These are phyloP conservation scores for Onychomys torridus DNA, from an alignment of 2,797 vertebrate species.

Conservation along the genomic window DNA sequence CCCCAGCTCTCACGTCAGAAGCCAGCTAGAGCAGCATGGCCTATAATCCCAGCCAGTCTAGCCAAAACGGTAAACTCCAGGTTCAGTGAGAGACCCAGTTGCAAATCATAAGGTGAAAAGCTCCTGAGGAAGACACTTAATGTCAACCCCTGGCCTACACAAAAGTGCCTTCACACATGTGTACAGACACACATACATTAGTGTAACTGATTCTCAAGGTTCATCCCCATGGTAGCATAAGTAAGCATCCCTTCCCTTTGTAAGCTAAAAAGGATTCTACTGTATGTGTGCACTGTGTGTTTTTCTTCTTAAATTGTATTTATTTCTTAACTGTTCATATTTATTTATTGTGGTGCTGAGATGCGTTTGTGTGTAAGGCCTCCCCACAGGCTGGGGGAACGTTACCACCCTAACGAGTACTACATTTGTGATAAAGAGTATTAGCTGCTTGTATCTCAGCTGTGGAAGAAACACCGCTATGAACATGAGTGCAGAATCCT, in stretches of 20 bases:
- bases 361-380: not conserved
- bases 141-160: not conserved
- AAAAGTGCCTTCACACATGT: not conserved
- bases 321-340: not conserved
- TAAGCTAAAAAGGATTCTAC: not conserved
- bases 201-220: not conserved
- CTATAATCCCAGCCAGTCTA: not conserved
- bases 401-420: not conserved
- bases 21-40: not conserved
- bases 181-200: not conserved
- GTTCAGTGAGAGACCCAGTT: not conserved
- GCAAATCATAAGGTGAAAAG: not conserved
- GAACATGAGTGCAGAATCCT: not conserved
- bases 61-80: not conserved
- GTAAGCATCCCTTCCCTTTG: not conserved
- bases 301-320: not conserved
- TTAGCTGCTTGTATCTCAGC: not conserved
- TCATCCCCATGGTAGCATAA: not conserved
- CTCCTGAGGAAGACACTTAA: not conserved
- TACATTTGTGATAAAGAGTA: not conserved
- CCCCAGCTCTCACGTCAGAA: not conserved
- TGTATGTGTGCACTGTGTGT: not conserved
- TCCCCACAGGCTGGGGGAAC: not conserved
- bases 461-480: not conserved
- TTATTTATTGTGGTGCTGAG: not conserved